Evolutionary conservation across 2,888 invertebrate genomes (phyloP), one percentile per base, ranked within the genome.

Genomic region (Amiota minor): DNA sequence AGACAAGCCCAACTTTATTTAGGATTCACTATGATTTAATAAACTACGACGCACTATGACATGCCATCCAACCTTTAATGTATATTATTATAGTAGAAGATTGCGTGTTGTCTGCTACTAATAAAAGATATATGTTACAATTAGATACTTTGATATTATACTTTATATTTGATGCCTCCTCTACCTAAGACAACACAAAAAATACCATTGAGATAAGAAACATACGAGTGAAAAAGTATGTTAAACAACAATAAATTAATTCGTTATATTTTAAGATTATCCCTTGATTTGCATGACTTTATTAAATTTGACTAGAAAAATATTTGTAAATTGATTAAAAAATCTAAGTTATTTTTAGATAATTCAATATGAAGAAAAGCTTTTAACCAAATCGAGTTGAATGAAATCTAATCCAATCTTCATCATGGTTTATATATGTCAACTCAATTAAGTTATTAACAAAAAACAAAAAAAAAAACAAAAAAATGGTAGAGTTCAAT

Each of bases 141-240:
- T 81, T 84, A 85, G 82, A 77, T 75, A 70, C 77, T 74, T 6
- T 35, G 35, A 35, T 35, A 35, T 35, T 35, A 35, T 35, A 35
- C 6, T 35, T 35, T 4, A 79, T 76, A 81, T 79, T 77, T 74
- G 79, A 64, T 80, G 73, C 80, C 6, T 35, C 35, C 35, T 35
- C 35, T 35, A 35, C 35, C 80, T 83, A 81, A 83, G 86, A 86
- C 86, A 86, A 71, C 18, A 84, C 79, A 86, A 83, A 83, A 86
- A 84, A 81, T 82, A 83, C 83, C 80, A 72, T 79, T 77, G 79
- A 75, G 74, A 76, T 6, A 76, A 73, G 69, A 53, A 16, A 18
- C 14, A 74, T 72, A 76, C 79, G 75, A 9, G 70, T 9, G n/a
- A 1, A 9, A 2, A 70, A 53, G 45, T 35, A 18, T 35, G 35